Evolutionary conservation across 1,140 invertebrate genomes (phyloP).

Genomic region (Eueides isabella): DNA sequence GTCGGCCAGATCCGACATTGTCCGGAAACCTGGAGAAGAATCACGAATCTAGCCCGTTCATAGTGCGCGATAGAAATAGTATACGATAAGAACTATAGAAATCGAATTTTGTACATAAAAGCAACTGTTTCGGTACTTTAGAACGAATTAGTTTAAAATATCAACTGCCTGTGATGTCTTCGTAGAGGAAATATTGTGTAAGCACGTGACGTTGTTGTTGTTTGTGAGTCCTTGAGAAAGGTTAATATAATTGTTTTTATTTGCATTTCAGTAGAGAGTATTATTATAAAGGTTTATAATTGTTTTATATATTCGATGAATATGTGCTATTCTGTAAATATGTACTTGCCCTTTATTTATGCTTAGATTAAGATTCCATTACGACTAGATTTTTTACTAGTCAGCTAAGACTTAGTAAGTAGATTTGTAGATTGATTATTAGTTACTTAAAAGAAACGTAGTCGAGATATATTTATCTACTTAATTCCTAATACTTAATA

Average conservation of each 20-base stretch:
- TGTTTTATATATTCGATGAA: conserved; percentile 69
- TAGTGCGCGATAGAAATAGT: conserved; percentile 69
- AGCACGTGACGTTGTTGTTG: conserved; percentile 56
- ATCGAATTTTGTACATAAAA: conserved; percentile 52
- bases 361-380: conserved; percentile 51
- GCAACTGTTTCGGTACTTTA: conserved; percentile 8
- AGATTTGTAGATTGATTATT: conserved; percentile 12
- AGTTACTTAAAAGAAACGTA: neutral
- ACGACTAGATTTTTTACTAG: conserved; percentile 77
- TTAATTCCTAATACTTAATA: conserved; percentile 32
- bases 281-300: conserved; percentile 56
- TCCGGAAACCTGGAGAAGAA: conserved; percentile 92
- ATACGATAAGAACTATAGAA: conserved; percentile 61
- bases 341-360: conserved; percentile 72
- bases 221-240: conserved; percentile 52
- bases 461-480: conserved; percentile 14
- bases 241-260: conserved; percentile 57
- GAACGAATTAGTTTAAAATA: conserved; percentile 49
- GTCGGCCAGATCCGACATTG: conserved; percentile 90
- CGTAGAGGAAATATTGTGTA: conserved; percentile 74
- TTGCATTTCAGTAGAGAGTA: conserved; percentile 70
- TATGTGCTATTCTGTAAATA: conserved; percentile 75
- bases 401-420: conserved; percentile 54
- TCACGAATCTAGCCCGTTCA: conserved; percentile 85
- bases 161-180: conserved; percentile 81